These are phyloP conservation scores for Lasius fuliginosus DNA, from an alignment of 2,888 invertebrate species.

Conservation along the genomic window DNA sequence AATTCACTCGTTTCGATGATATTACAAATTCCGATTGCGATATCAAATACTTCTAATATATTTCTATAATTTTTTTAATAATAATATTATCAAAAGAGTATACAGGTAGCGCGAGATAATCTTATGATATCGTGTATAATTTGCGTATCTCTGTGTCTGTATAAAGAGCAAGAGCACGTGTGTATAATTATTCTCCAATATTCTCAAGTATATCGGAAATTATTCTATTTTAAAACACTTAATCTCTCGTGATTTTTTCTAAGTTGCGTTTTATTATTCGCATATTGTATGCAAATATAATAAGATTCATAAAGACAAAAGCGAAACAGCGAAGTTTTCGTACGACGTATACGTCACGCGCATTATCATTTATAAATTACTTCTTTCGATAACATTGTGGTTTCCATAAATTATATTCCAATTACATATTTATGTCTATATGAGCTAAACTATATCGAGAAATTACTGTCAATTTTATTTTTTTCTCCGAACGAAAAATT, in stretches of 20 bases:
- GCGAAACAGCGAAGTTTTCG: background rate
- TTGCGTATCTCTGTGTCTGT: background rate
- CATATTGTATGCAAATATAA: background rate
- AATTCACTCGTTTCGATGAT: background rate
- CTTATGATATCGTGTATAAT: no score
- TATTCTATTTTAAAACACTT: background rate
- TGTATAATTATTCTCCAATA: no score
- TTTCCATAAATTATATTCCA: conserved; percentile 13
- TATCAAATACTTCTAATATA: background rate
- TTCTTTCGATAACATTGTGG: conserved; percentile 20
- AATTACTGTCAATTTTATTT: conserved; percentile 7
- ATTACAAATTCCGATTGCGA: background rate
- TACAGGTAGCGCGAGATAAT: no score
- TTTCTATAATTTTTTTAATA: background rate
- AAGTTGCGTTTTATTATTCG: background rate
- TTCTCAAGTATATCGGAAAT: background rate
- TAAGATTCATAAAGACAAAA: conserved; percentile 4
- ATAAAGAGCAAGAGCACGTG: background rate
- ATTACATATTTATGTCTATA: conserved; percentile 18
- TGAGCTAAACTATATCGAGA: background rate
- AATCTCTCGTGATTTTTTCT: background rate
- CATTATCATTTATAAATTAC: conserved; percentile 15
- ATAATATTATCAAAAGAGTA: background rate
- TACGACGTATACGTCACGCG: background rate
- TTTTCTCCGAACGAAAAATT: background rate